Base-by-base conservation (phyloP, 2,113 vertebrate species). In the Leptocoma aspasia region DNA sequence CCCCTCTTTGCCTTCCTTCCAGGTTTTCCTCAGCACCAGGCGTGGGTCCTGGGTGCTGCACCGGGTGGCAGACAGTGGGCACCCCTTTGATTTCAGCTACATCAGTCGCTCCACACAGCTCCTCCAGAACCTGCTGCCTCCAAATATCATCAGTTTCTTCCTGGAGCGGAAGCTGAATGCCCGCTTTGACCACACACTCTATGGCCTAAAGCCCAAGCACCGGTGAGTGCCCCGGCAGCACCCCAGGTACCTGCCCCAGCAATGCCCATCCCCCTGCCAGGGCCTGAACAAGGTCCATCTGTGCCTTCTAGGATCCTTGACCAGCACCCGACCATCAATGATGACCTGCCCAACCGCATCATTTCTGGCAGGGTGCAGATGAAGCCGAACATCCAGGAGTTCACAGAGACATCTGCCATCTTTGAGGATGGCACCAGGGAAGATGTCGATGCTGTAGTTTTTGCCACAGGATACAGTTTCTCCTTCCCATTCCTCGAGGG, bases 391-490 rank as follows among this genome's bases (percentile, higher is more conserved):
- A 57, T 99, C 86, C 96, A 31, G 60, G 95, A 97, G 66, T 99
- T 99, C 96, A 98, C 94, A 0, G 98, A 98, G 41, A 98, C 98
- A 0, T 97, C 97, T 18, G 98, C 98, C 70, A 90, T 98, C 37
- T 99, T 99, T 64, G 98, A 99, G 56, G 99, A 99, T 0, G 98
- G 98, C 33, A 98, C 98, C 13, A 94, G 54, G 54, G 99, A 99
- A 94, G 97, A 98, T 19, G 95, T 99, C 0, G 98, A 99, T 27
- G 96, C 76, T 0, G 98, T 99, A 39, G 89, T 99, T 63, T 99
- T 99, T 53, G 99, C 99, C 79, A 99, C 99, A 0, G 99, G 99
- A 80, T 99, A 99, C 86, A 97, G 42, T 26, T 96, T 96, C 92
- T 93, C 52, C 22, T 99, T 99, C 91, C 97, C 98, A 2, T 99